Evolutionary conservation across 1,140 invertebrate genomes (phyloP).

Genomic region (Cotesia typhae): DNA sequence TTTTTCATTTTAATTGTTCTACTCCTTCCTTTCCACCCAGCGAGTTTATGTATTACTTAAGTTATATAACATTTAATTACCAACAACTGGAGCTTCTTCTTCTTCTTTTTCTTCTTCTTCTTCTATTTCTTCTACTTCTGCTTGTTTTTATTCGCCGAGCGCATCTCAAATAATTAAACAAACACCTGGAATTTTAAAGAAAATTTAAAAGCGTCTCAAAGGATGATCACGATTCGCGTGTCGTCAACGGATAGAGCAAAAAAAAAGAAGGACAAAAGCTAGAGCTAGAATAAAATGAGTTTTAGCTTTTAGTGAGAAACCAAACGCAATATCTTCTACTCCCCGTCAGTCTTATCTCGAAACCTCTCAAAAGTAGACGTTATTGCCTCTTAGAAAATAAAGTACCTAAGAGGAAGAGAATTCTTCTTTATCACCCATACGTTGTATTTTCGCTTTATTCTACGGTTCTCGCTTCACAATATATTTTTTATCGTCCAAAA

Average conservation of each 20-base stretch:
- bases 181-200: background rate
- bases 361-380: slow-evolving; percentile 31
- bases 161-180: slow-evolving; percentile 1
- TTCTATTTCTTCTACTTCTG: background rate
- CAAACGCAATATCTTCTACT: slow-evolving; percentile 30
- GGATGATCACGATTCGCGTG: no score
- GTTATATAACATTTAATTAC: slow-evolving; percentile 14
- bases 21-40: no score
- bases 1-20: slow-evolving; percentile 16
- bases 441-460: slow-evolving; percentile 17
- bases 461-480: background rate
- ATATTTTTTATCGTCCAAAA: slow-evolving; percentile 1
- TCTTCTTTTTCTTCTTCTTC: no score
- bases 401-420: slow-evolving; percentile 16
- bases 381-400: slow-evolving; percentile 28
- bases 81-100: background rate
- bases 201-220: background rate
- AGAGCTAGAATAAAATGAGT: background rate
- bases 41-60: slow-evolving; percentile 8
- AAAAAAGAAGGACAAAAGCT: background rate
- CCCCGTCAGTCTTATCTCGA: slow-evolving; percentile 28
- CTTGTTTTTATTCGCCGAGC: no score
- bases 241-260: no score
- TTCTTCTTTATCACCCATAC: slow-evolving; percentile 24
- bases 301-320: slow-evolving; percentile 19